Percentiles rank a stretch among this genome's conserved stretches.
Conservation (phyloP, 2,797 vertebrate species). For the Telmatherina bonti region DNA sequence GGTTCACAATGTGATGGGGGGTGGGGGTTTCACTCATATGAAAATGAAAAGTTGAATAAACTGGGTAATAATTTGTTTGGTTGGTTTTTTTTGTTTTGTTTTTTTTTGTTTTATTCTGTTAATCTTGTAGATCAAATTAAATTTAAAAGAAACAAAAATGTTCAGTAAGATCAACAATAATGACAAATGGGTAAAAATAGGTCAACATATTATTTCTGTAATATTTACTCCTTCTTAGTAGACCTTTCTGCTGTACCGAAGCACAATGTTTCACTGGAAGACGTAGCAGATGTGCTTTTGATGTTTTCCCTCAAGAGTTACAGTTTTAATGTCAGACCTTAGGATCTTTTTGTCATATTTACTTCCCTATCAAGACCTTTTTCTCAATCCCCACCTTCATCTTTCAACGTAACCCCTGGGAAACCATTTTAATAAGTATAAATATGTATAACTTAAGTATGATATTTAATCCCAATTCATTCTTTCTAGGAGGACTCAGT, state of each 20-base stretch:
- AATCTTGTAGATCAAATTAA: background rate
- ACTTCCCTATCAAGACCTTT: background rate
- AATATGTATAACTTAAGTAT: background rate
- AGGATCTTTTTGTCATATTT: background rate
- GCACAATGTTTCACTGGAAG: background rate
- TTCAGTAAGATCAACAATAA: background rate
- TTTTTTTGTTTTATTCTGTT: background rate
- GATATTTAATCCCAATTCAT: background rate
- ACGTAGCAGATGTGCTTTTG: background rate
- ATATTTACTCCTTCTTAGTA: background rate
- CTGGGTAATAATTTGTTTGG: too few species aligned
- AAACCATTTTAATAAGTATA: background rate
- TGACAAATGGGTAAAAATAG: too few species aligned
- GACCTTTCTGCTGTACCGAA: background rate
- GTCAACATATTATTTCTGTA: background rate
- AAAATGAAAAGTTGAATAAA: constrained; percentile 16
- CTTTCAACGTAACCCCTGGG: background rate
- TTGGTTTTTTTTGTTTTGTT: background rate
- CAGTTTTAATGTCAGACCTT: background rate
- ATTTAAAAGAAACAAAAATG: background rate
- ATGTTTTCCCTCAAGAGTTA: background rate
- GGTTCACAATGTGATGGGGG: background rate
- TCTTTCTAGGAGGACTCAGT: background rate
- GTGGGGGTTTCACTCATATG: background rate
- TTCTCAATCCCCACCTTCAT: background rate